These are phyloP conservation scores for Neoseiulus cucumeris DNA, from an alignment of 1,140 invertebrate species.

Conservation along the genomic window DNA sequence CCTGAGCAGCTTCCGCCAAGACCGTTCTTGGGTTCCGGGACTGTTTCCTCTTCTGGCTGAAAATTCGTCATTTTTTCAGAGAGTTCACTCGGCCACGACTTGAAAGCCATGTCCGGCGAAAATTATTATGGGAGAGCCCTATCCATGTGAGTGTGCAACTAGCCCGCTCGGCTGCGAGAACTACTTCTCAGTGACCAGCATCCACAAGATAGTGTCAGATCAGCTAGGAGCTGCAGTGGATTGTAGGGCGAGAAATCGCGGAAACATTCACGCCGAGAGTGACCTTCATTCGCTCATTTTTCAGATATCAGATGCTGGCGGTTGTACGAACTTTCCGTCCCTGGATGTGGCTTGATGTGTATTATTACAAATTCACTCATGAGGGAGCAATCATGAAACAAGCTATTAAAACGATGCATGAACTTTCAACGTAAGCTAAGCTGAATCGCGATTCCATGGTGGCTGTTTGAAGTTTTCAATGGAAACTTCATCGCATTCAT, in stretches of 20 bases:
- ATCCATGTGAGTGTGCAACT: neutral
- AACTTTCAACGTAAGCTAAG: neutral
- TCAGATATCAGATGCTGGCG: neutral
- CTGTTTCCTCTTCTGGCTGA: neutral
- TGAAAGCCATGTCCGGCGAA: neutral
- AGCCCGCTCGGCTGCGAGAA: no score
- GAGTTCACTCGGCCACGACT: neutral
- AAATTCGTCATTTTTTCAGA: neutral
- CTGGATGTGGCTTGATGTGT: neutral
- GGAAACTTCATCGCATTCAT: neutral
- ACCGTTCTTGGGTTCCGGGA: neutral
- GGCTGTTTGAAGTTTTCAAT: neutral
- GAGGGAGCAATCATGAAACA: neutral
- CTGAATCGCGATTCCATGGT: neutral
- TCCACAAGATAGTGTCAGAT: neutral
- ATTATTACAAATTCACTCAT: neutral
- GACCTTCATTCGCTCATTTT: neutral
- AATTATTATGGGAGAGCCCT: neutral
- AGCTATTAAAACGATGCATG: neutral
- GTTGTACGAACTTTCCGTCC: neutral
- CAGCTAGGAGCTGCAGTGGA: neutral
- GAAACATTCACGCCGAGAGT: neutral
- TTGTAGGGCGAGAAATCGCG: neutral
- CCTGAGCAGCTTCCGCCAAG: neutral
- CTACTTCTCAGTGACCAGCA: no score